phyloP scores from a whole-genome alignment of 2,113 vertebrate species.

The Poeciliopsis retropinna region DNA sequence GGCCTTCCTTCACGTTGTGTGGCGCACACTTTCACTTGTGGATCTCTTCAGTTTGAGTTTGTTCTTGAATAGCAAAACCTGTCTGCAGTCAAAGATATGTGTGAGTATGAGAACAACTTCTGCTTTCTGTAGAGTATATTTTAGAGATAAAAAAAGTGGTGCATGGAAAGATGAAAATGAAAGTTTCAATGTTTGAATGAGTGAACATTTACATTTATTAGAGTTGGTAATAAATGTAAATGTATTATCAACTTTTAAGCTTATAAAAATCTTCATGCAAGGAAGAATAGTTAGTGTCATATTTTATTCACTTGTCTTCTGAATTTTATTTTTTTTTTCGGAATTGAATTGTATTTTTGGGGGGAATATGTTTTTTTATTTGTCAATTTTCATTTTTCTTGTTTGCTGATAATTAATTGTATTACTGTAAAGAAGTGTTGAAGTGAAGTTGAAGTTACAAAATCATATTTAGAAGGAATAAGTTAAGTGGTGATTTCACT shows the following conservation, averaged over 20 bases:
- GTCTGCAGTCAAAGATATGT: conserved; percentile 26
- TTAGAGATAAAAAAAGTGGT: conserved; percentile 9
- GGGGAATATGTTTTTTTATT: neutral
- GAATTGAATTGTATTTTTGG: neutral
- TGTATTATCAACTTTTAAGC: no score
- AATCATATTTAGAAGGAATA: neutral
- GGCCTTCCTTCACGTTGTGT: conserved; percentile 40
- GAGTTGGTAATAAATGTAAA: no score
- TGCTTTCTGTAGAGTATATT: conserved; percentile 33
- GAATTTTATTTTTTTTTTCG: neutral
- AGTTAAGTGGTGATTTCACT: neutral
- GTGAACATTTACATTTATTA: neutral
- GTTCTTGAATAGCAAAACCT: neutral
- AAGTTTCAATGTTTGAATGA: neutral
- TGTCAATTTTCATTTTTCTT: neutral
- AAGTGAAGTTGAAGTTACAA: neutral
- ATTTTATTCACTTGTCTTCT: neutral
- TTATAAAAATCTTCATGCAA: neutral
- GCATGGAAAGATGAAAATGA: conserved; percentile 29
- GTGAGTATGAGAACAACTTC: conserved; percentile 55
- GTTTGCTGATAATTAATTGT: neutral
- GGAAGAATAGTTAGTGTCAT: neutral
- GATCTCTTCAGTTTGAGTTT: conserved; percentile 46
- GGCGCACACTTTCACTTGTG: conserved; percentile 30
- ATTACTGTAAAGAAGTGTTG: neutral